A percentile compares a stretch with the other conserved stretches of the same genome.
phyloP scores from a whole-genome alignment of 2,113 vertebrate species.

The Panurus biarmicus region DNA sequence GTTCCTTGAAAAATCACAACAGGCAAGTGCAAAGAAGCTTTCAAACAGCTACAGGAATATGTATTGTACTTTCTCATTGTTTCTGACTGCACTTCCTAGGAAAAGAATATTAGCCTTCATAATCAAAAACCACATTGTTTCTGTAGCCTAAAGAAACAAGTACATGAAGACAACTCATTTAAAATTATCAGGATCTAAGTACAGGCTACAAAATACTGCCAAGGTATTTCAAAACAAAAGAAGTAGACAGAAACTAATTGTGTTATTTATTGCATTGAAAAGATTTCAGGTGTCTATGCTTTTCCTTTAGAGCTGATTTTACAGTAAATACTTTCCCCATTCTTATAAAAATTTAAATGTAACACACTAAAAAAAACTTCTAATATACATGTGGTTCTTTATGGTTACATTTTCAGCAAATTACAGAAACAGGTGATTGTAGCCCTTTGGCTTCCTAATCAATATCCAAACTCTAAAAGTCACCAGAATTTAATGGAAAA shows the following conservation, averaged over 20 bases:
- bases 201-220: not conserved
- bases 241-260: not conserved
- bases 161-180: not conserved
- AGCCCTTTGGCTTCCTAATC: not conserved
- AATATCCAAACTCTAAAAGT: not conserved
- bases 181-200: not conserved
- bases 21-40: not conserved
- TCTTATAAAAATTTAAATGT: not conserved
- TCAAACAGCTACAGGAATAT: not conserved
- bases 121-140: not conserved
- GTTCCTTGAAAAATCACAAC: not conserved
- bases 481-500: not conserved
- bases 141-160: not conserved
- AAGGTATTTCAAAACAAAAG: not conserved
- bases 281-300: not conserved
- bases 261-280: not conserved
- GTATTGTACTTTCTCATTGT: not conserved
- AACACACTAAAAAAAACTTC: not conserved
- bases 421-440: not conserved
- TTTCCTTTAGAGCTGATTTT: not conserved
- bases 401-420: not conserved
- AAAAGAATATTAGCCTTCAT: not conserved
- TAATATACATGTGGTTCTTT: not conserved
- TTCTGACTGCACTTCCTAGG: not conserved
- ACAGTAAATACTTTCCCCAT: not conserved